Conservation (phyloP, 1,140 invertebrate genomes). For the Rhopalosiphum maidis region DNA sequence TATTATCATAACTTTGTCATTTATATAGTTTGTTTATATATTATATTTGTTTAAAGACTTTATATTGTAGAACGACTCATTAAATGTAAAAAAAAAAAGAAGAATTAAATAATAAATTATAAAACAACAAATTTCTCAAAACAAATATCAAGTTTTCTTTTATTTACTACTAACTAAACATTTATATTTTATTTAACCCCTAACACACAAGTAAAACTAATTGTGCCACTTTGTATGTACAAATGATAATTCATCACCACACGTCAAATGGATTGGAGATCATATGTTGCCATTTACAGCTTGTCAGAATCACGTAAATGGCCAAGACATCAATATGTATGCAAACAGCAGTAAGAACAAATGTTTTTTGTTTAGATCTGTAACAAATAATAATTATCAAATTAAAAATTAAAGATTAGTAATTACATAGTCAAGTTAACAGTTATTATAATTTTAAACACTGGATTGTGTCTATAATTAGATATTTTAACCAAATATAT, state of each 20-base stretch:
- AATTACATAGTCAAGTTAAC: not conserved
- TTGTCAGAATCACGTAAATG: slow-evolving; percentile 23
- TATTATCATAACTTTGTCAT: slow-evolving; percentile 56
- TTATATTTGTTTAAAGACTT: slow-evolving; percentile 58
- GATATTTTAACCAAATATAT: not conserved
- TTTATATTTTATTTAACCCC: not conserved
- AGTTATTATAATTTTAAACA: not conserved
- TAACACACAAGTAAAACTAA: slow-evolving; percentile 13
- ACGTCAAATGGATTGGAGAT: not conserved
- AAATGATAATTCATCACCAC: slow-evolving; percentile 10
- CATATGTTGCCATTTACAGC: not conserved
- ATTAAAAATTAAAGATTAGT: not conserved
- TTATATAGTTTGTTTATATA: slow-evolving; percentile 57
- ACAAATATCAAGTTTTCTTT: slow-evolving; percentile 35
- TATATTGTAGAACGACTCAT: slow-evolving; percentile 54
- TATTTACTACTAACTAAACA: slow-evolving; percentile 8
- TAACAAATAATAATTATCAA: slow-evolving; percentile 3
- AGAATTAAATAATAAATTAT: slow-evolving; percentile 28
- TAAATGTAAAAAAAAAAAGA: slow-evolving; percentile 38
- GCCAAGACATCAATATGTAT: slow-evolving; percentile 5
- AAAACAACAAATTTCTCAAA: slow-evolving; percentile 48
- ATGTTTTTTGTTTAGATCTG: slow-evolving; percentile 4
- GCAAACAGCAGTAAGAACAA: slow-evolving; percentile 2
- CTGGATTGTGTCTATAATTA: not conserved
- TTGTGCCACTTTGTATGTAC: slow-evolving; percentile 35